A percentile compares a stretch with the other conserved stretches of the same genome.
Conservation (phyloP, 1,140 invertebrate species). For the Aphis gossypii region DNA sequence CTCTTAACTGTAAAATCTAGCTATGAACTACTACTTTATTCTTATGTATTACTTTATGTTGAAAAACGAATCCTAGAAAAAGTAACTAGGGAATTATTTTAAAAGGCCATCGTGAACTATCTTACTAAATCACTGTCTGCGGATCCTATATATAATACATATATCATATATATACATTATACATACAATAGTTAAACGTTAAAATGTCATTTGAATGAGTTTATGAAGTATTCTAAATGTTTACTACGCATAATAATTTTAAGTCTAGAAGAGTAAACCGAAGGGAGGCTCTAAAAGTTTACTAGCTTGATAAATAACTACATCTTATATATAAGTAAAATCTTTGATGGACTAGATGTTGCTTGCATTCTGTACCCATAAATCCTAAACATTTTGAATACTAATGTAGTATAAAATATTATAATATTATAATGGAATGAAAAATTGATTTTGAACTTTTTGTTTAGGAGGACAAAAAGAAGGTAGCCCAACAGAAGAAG, state of each 20-base stretch:
- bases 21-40: neutral
- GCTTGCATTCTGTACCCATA: neutral
- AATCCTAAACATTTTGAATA: neutral
- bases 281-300: neutral
- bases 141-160: neutral
- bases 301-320: no score
- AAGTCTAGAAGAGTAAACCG: neutral
- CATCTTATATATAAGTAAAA: neutral
- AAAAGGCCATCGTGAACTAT: neutral
- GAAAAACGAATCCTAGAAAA: neutral
- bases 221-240: neutral
- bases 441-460: neutral
- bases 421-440: neutral
- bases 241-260: neutral
- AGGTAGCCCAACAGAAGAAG: slow-evolving; percentile 1
- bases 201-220: no score
- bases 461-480: neutral
- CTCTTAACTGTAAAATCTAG: no score
- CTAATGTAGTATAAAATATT: neutral
- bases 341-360: neutral
- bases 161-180: neutral
- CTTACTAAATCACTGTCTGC: neutral
- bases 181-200: neutral
- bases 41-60: neutral
- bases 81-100: neutral